Evolutionary conservation across 35 echinoderm and acorn worm species (phyloP).

Genomic region (Chiridota heheva): DNA sequence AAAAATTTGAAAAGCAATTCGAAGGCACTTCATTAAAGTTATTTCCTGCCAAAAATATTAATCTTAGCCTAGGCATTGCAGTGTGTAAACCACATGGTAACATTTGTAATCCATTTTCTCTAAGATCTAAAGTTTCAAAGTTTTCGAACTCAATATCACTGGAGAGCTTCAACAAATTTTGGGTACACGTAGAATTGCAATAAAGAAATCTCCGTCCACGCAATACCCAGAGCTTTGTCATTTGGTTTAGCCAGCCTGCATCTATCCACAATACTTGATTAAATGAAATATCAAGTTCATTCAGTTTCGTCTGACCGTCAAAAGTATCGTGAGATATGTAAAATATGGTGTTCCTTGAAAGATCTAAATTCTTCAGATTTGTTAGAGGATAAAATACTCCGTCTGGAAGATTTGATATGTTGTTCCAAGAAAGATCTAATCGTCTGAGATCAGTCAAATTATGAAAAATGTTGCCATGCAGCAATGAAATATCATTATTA

Average conservation of each 20-base stretch:
- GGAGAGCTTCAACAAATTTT: too few relatives aligned
- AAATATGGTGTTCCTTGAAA: slow-evolving; percentile 39
- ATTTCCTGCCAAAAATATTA: too few relatives aligned
- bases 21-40: too few relatives aligned
- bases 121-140: too few relatives aligned
- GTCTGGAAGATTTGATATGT: slow-evolving; percentile 9
- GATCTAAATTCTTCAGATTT: slow-evolving; percentile 32
- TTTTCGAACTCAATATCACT: too few relatives aligned
- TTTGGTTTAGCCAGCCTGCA: slow-evolving; percentile 30
- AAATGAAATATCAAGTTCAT: slow-evolving; percentile 39
- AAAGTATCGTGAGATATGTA: slow-evolving; percentile 24
- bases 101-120: too few relatives aligned
- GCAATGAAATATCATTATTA: slow-evolving; percentile 21
- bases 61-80: too few relatives aligned
- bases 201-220: too few relatives aligned
- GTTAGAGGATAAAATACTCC: slow-evolving; percentile 28
- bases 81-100: too few relatives aligned
- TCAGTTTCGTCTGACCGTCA: slow-evolving; percentile 12
- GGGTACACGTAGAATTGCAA: too few relatives aligned
- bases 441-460: slow-evolving; percentile 45
- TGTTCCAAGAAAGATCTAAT: slow-evolving; percentile 42
- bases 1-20: too few relatives aligned
- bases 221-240: slow-evolving; percentile 49
- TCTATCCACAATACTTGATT: slow-evolving; percentile 26
- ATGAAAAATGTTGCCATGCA: slow-evolving; percentile 10